phyloP scores from a whole-genome alignment of 2,797 vertebrate genomes.

The Miopithecus talapoin region DNA sequence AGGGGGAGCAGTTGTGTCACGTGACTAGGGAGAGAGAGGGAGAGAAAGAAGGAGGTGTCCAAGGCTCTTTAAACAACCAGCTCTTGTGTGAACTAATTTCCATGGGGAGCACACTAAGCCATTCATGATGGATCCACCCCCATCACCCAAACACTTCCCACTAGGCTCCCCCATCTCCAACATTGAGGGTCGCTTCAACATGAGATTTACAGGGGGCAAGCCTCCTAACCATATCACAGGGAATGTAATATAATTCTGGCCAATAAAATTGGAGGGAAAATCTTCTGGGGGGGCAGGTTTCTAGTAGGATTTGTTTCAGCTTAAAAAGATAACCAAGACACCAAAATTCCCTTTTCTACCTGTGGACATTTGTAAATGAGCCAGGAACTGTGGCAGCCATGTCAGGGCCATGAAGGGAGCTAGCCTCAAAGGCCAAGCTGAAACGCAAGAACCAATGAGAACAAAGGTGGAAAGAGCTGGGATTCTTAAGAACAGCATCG shows the following conservation, averaged over 20 bases:
- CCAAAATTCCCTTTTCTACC: not conserved
- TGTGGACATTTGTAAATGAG: not conserved
- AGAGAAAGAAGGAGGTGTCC: not conserved
- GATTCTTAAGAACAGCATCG: not conserved
- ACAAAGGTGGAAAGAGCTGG: not conserved
- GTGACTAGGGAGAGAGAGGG: not conserved
- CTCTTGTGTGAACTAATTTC: not conserved
- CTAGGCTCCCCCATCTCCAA: not conserved
- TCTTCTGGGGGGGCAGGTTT: not conserved
- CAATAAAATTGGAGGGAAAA: not conserved
- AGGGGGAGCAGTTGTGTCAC: not conserved
- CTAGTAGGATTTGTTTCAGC: not conserved
- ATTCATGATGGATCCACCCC: not conserved
- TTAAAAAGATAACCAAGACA: not conserved
- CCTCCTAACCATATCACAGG: not conserved
- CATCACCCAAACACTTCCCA: not conserved
- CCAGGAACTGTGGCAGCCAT: not conserved
- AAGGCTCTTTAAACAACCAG: not conserved
- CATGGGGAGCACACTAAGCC: not conserved
- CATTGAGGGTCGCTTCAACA: not conserved
- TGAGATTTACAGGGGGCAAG: not conserved
- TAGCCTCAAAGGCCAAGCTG: not conserved
- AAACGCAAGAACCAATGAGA: not conserved
- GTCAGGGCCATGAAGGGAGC: not conserved
- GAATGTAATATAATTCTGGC: not conserved